Base-by-base conservation (phyloP, 1,140 invertebrate species). In the Fopius arisanus region DNA sequence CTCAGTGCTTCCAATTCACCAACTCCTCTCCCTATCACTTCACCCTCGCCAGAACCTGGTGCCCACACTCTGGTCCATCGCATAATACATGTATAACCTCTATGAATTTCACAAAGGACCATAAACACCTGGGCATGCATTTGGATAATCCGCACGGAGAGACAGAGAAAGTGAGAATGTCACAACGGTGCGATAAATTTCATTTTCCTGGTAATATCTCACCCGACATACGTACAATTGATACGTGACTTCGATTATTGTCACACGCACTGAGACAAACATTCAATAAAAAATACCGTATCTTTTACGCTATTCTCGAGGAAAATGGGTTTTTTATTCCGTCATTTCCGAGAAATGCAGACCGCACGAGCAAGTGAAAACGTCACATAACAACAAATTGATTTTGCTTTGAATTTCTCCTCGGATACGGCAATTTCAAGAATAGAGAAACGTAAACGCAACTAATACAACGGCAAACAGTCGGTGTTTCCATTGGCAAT, bases 401-500 rank as follows among this genome's bases (percentile, higher is more conserved):
- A 70, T 37, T 37, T 62, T 14, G 37, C 33, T 12, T 31, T 12
- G 43, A 62, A 28, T 28, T 41, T 31, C 14, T 48, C 7, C 19
- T 28, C 14, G 21, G 23, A 26, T 6, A 48, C 19, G 0, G n/a
- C 7, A 51, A 21, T 19, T 71, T 54, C 33, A 71, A 41, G 67
- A 26, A 23, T 62, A 23, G 41, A 51, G 72, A 77, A 78, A 80
- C 78, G 78, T 81, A 81, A 81, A 83, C 81, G 82, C 83, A 83
- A 86, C 80, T 83, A 84, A 84, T 84, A 81, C 78, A 71, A 19
- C 29, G 14, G 81, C 75, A 86, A 86, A 84, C 79, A 84, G 72
- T 76, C 78, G 28, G 12, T n/a, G n/a, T n/a, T n/a, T n/a, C 19
- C 12, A 31, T 12, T 21, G 16, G 72, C 72, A 73, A 73, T 73